Conservation (phyloP, 2,113 vertebrate species). For the Nerophis ophidion region DNA sequence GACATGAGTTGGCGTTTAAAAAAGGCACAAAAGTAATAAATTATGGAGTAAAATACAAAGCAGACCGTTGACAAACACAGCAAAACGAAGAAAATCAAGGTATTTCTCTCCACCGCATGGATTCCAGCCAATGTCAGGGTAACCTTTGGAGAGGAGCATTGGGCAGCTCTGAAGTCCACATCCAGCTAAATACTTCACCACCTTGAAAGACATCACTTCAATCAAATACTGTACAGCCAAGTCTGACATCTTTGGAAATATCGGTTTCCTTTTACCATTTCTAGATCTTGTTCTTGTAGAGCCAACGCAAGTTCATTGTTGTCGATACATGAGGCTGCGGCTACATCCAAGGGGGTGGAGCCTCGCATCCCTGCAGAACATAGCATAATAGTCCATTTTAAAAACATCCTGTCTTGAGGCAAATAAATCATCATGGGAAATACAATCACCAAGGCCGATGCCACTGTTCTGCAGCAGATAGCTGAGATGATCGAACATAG, state of each 20-base stretch:
- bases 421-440: not conserved
- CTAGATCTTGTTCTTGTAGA: conserved; percentile 88
- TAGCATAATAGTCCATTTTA: not conserved
- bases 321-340: conserved; percentile 90
- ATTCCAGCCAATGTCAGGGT: conserved; percentile 92
- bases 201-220: conserved; percentile 57
- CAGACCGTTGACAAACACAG: conserved; percentile 89
- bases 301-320: conserved; percentile 92
- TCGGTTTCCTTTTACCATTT: conserved; percentile 73
- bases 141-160: conserved; percentile 87
- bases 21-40: not conserved
- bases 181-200: conserved; percentile 87
- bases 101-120: conserved; percentile 90
- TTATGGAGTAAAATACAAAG: conserved; percentile 12
- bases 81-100: conserved; percentile 88
- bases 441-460: conserved; percentile 80
- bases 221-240: not conserved
- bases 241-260: not conserved
- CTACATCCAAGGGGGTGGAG: conserved; percentile 88
- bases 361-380: conserved; percentile 82
- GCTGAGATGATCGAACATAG: conserved; percentile 92
- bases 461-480: conserved; percentile 90
- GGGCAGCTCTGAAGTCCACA: conserved; percentile 89
- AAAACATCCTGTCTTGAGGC: not conserved
- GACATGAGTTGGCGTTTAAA: not conserved